Base-by-base conservation (phyloP, 2,113 vertebrate species). In the Eulacestoma nigropectus region DNA sequence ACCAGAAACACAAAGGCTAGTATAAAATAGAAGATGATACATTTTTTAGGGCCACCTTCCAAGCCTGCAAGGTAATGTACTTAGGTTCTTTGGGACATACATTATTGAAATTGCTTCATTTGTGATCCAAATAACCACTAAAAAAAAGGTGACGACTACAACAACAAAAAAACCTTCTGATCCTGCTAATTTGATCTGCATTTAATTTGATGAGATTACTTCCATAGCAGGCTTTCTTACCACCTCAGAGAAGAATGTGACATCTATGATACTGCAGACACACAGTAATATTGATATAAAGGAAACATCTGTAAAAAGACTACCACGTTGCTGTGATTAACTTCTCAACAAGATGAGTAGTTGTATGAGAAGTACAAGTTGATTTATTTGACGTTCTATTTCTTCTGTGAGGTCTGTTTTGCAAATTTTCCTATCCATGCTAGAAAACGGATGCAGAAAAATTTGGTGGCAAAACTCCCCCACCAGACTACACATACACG, bases 21-120 rank as follows among this genome's bases (percentile, higher is more conserved):
- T 78, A 70, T 18, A 97, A 97, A 97, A 96, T 37, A 97, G 93
- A 97, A 95, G 93, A 68, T n/a, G 47, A 97, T 95, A 93, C 96
- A 97, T 97, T 96, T 98, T 98, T 98, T 82, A 98, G 96, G 95
- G 96, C 94, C 96, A 95, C 96, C 96, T 89, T 94, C 84, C 76
- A 94, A 95, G 97, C 44, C 93, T 95, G 84, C 84, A 96, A 97
- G 97, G 89, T 96, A 97, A 98, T 23, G 64, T 49, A 93, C 53
- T 87, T 62, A 57, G 76, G 85, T 96, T 97, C 96, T 79, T 96
- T 81, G 44, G 80, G 63, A 79, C 81, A 96, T 92, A 90, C 60
- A 85, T 97, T 97, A 97, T 96, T 97, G 95, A 97, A 97, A 92
- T 16, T 19, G 72, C 86, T 91, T 96, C 90, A 95, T 83, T 96